Evolutionary conservation across 2,888 invertebrate genomes (phyloP).

Genomic region (Phalangium opilio): DNA sequence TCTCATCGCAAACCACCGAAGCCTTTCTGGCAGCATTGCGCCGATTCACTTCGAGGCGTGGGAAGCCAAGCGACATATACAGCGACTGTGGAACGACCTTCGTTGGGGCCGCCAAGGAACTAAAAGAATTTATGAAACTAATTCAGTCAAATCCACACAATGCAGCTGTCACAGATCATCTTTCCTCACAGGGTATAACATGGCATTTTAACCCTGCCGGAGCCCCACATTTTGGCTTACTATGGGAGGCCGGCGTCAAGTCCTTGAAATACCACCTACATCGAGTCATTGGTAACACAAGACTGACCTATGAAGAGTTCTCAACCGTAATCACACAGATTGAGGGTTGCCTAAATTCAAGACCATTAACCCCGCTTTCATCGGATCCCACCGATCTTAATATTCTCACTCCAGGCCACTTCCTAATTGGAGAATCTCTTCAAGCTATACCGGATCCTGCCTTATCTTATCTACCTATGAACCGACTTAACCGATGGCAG

Average conservation of each 20-base stretch:
- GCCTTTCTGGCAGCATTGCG: conserved; percentile 15
- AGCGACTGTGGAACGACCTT: conserved; percentile 20
- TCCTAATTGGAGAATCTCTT: conserved; percentile 23
- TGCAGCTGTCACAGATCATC: too few relatives aligned
- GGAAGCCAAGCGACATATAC: too few relatives aligned
- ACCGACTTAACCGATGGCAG: conserved; percentile 24
- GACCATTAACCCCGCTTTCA: conserved; percentile 23
- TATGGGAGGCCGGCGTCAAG: too few relatives aligned
- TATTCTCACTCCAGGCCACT: conserved; percentile 25
- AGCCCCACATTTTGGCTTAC: conserved; percentile 17
- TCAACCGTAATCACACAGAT: conserved; percentile 24
- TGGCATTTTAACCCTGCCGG: conserved; percentile 20
- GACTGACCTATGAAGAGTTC: conserved; percentile 25
- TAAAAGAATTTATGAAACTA: conserved; percentile 2
- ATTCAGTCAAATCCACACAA: not conserved
- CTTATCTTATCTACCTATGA: too few relatives aligned
- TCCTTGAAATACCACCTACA: too few relatives aligned
- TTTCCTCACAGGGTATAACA: too few relatives aligned
- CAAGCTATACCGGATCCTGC: conserved; percentile 20
- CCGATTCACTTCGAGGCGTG: conserved; percentile 13
- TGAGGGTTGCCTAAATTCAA: conserved; percentile 24
- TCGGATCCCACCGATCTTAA: conserved; percentile 19
- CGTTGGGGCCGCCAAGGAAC: conserved; percentile 11
- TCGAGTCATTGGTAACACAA: conserved; percentile 20
- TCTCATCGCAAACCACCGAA: conserved; percentile 11